Conservation (phyloP, 2,113 vertebrate genomes). For the Xenotilapia caudafasciata region DNA sequence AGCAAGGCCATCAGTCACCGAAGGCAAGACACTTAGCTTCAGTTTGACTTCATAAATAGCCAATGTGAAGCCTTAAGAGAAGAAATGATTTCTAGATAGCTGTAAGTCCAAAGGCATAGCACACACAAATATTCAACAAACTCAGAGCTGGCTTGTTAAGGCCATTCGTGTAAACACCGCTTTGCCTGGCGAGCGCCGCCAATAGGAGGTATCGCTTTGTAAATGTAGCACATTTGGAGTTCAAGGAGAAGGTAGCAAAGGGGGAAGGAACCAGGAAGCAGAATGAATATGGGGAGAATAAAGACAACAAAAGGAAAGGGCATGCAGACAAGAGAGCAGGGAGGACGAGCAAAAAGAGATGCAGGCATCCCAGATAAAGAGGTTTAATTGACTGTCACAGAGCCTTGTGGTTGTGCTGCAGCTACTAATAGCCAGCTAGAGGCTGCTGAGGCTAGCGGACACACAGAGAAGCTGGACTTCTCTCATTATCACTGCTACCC, state of each 20-base stretch:
- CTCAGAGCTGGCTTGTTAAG: conserved; percentile 12
- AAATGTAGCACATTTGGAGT: conserved; percentile 5
- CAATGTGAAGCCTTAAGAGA: neutral
- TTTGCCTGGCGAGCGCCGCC: neutral
- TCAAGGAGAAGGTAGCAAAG: conserved; percentile 33
- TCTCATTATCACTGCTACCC: conserved; percentile 51
- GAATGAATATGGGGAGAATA: neutral
- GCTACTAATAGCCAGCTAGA: conserved; percentile 57
- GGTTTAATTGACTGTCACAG: conserved; percentile 64
- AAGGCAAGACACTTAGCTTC: conserved; percentile 17
- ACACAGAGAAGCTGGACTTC: conserved; percentile 33
- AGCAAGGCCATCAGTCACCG: conserved; percentile 15
- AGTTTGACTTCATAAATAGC: conserved; percentile 38
- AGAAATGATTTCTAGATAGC: neutral
- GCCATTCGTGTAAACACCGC: conserved; percentile 21
- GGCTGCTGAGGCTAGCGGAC: conserved; percentile 31
- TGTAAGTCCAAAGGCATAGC: neutral
- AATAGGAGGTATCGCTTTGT: neutral
- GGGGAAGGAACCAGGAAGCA: neutral
- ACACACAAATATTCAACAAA: neutral
- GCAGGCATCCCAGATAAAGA: conserved; percentile 52
- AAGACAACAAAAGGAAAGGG: conserved; percentile 13
- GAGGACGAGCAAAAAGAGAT: conserved; percentile 2
- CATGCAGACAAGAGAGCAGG: neutral
- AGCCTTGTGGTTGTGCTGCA: conserved; percentile 42